Conservation (phyloP, 1,140 invertebrate genomes). For the Drosophila pruinosa region DNA sequence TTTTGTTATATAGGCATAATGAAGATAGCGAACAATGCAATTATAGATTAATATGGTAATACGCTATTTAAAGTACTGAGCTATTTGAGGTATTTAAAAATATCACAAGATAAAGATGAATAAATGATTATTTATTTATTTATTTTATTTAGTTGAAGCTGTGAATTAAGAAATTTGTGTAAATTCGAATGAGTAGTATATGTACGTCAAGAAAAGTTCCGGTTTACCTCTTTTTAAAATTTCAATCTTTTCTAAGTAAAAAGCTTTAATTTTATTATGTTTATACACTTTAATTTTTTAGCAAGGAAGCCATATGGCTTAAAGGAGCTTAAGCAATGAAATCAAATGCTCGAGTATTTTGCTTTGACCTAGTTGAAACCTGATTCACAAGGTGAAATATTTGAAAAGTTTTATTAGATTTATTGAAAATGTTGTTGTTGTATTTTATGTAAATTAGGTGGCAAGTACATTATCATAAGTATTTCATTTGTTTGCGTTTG, state of each 20-base stretch:
- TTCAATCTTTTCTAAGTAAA: neutral
- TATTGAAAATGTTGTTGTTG: constrained; percentile 11
- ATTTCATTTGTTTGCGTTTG: constrained; percentile 41
- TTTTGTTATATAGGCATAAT: neutral
- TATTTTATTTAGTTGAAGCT: no score
- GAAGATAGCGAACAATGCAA: neutral
- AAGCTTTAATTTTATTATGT: neutral
- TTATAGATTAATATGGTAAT: neutral
- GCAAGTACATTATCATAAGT: constrained; percentile 42
- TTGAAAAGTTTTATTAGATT: constrained; percentile 4
- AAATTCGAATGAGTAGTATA: no score
- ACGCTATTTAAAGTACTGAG: no score
- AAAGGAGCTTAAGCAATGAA: neutral
- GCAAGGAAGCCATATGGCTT: neutral
- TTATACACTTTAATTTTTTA: neutral
- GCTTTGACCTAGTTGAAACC: neutral
- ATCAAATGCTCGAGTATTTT: neutral
- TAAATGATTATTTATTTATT: no score
- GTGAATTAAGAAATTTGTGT: no score
- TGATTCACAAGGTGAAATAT: constrained; percentile 3
- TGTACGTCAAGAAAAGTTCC: no score
- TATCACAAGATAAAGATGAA: no score
- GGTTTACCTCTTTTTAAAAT: neutral
- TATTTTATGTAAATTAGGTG: constrained; percentile 41
- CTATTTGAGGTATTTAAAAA: no score